Evolutionary conservation across 1,140 invertebrate genomes (phyloP), one percentile per base, ranked within the genome.

Genomic region (Ganaspis sp.): DNA sequence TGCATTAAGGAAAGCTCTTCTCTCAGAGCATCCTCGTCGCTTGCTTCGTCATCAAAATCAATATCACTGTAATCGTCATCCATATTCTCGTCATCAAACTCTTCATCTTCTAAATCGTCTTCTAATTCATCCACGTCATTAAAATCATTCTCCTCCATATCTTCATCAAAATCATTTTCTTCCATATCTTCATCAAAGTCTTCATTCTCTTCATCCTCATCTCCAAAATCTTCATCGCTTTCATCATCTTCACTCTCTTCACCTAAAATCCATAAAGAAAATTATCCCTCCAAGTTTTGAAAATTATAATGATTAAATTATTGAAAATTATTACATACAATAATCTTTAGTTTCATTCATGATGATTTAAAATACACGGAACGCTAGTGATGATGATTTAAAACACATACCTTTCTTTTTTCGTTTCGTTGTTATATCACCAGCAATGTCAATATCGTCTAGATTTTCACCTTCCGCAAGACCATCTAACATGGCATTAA

Each of bases 401-500:
- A n/a, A n/a, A n/a, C n/a, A 64, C 9, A 15, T n/a, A 64, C 58
- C 26, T 34, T 34, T 64, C 26, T 81, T 83, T 72, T 80, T 86
- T 88, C 85, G 84, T 78, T 88, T 89, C 8, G 83, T 87, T 19
- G 80, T 81, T 11, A 91, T 88, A 45, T 87, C 90, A 17, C 88
- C 91, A 77, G 91, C 91, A 73, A 92, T 87, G 70, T 92, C 94
- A 23, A 95, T 82, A 77, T 94, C 93, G 8, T 92, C 94, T 12
- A 94, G 82, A 82, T 94, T 92, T 81, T 94, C 92, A 40, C 85
- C 84, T 34, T 85, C 92, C 1, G 92, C 92, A 83, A 96, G 92
- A 71, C 90, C 91, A 83, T 95, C 94, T 40, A 97, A 89, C 90
- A 97, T 95, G n/a, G 94, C 93, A 77, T 96, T 95, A 90, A 99